Conservation (phyloP, 2,888 invertebrate genomes). For the Minunthozetes semirufus region DNA sequence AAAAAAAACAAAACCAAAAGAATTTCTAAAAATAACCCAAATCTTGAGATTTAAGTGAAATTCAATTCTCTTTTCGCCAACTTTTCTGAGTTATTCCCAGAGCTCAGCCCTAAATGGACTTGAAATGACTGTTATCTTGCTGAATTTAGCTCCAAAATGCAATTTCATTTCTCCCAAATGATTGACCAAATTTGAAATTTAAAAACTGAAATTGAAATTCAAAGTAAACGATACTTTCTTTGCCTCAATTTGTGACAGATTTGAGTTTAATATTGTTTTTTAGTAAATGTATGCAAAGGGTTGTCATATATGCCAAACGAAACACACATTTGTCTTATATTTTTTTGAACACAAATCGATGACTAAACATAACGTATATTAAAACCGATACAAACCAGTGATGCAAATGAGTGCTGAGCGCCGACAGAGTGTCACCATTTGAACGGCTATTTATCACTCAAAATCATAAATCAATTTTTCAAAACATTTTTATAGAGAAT, state of each 20-base stretch:
- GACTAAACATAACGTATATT: neutral
- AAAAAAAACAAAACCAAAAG: too few relatives aligned
- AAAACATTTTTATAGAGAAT: neutral
- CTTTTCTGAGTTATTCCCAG: too few relatives aligned
- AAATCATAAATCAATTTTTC: neutral
- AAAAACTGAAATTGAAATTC: neutral
- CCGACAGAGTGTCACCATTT: neutral
- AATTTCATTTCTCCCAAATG: too few relatives aligned
- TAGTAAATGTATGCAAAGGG: neutral
- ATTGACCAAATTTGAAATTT: too few relatives aligned
- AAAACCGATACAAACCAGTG: neutral
- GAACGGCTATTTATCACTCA: neutral
- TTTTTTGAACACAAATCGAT: neutral
- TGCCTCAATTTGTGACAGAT: neutral
- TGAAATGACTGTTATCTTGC: too few relatives aligned
- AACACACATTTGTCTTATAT: neutral
- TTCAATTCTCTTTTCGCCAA: too few relatives aligned
- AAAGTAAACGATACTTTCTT: neutral
- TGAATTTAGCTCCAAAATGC: too few relatives aligned
- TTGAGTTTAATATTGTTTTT: too few relatives aligned
- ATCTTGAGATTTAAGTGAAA: too few relatives aligned
- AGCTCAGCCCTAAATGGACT: too few relatives aligned
- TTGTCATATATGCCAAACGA: neutral
- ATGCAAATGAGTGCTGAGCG: neutral
- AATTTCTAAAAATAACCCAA: too few relatives aligned